Evolutionary conservation across 1,140 invertebrate genomes (phyloP).

Genomic region (Drosophila sp.): DNA sequence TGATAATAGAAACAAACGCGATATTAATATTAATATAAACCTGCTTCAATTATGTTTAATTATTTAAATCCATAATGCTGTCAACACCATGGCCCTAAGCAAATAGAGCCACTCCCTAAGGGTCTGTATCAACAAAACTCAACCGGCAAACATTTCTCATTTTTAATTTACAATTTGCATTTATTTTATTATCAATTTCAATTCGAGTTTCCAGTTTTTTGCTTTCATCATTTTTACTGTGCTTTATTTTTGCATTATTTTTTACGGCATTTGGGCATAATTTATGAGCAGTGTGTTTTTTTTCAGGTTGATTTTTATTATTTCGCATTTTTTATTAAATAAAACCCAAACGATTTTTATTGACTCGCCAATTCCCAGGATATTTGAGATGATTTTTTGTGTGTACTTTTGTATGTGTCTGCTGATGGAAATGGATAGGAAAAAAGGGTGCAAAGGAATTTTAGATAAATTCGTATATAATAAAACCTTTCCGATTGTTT

Average conservation of each 20-base stretch:
- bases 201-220: conserved; percentile 11
- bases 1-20: conserved; percentile 15
- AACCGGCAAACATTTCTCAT: conserved; percentile 38
- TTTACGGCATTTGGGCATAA: conserved; percentile 59
- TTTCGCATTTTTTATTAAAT: conserved; percentile 69
- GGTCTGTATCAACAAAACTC: conserved; percentile 38
- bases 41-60: conserved; percentile 44
- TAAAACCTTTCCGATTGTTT: neutral
- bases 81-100: conserved; percentile 51
- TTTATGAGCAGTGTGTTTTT: conserved; percentile 56
- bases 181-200: conserved; percentile 76
- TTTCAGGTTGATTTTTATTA: conserved; percentile 42
- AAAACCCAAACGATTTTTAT: conserved; percentile 69
- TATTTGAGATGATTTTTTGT: conserved; percentile 21
- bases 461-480: neutral
- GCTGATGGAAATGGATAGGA: neutral
- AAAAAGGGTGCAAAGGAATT: neutral
- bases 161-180: conserved; percentile 66
- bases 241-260: conserved; percentile 27
- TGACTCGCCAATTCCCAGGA: conserved; percentile 53
- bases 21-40: conserved; percentile 30
- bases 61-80: conserved; percentile 54
- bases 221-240: conserved; percentile 9
- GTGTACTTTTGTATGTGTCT: neutral
- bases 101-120: conserved; percentile 44